Evolutionary conservation across 2,888 invertebrate species (phyloP), one percentile per base, ranked within the genome.

Genomic region (Sinhomidia bicolor): DNA sequence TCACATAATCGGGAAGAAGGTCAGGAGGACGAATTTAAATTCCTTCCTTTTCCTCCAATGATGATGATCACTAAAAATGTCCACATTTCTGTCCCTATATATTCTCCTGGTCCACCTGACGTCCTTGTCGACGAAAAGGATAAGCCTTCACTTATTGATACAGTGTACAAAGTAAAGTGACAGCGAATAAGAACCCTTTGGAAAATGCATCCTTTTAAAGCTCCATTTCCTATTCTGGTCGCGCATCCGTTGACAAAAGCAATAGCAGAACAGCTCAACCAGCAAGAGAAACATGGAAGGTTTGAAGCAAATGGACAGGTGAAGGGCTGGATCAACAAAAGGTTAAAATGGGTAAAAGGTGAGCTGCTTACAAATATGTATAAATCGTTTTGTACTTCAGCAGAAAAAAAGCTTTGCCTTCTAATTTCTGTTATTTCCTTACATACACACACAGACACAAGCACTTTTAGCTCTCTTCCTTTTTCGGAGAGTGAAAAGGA

Each of bases 251-350:
- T 71, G 71, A 71, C 71, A 71, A 71, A 71, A 71, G 71, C 71
- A 71, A 71, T 71, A 44, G 14, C 3, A 20, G 2, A 71, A 54
- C 78, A 78, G 54, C 17, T 78, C 78, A 78, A 78, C 32, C 78
- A 32, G 78, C 12, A 26, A 60, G 57, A 60, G 20, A 80, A 78
- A 36, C 57, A 74, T 74, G 32, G 36, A 17, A 54, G 9, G 51
- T 80, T 23, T 60, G 20, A 41, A 23, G 29, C 14, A 60, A 80
- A 80, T 80, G 60, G 80, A 80, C 80, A 80, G 36, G 44, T 80
- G 60, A 80, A 80, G 60, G 80, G 41, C 57, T 60, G 60, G 80
- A 80, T 78, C 54, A 51, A 51, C 51, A 54, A 78, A 78, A 54
- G 54, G 78, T 51, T 54, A 29, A 78, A 78, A 54, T 54, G 36